phyloP scores from a whole-genome alignment of 2,113 vertebrate species.

The Takifugu bimaculatus region DNA sequence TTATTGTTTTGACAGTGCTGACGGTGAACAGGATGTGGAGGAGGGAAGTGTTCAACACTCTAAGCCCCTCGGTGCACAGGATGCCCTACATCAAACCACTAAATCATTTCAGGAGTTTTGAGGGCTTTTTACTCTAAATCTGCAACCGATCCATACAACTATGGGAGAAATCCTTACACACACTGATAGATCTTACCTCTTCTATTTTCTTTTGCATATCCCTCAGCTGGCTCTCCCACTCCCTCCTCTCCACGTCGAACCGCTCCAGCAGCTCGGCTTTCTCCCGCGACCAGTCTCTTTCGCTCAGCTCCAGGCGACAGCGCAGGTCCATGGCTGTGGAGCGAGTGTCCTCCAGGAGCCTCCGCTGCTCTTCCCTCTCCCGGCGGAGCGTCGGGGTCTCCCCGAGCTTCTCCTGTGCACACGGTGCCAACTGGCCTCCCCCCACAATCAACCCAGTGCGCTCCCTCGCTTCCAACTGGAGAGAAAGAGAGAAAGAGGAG shows the following conservation, averaged over 20 bases:
- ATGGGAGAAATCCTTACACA: conserved; percentile 4
- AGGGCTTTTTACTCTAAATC: neutral
- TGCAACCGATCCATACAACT: neutral
- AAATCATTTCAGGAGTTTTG: neutral
- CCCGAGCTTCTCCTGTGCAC: conserved; percentile 8
- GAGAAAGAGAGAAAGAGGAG: conserved; percentile 14
- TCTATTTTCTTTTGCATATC: conserved; percentile 97
- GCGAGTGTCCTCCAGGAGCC: conserved; percentile 71
- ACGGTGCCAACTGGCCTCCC: conserved; percentile 47
- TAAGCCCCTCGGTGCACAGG: neutral
- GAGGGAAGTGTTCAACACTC: conserved; percentile 22
- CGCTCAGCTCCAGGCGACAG: conserved; percentile 81
- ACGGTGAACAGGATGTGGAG: conserved; percentile 46
- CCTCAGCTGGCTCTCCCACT: conserved; percentile 95
- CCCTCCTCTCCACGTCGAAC: conserved; percentile 90
- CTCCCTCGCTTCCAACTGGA: conserved; percentile 71
- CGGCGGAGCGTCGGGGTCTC: conserved; percentile 51
- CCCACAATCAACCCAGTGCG: conserved; percentile 44
- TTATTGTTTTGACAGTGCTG: conserved; percentile 50
- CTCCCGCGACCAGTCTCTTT: conserved; percentile 85
- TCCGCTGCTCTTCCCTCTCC: conserved; percentile 76
- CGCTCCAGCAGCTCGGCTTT: conserved; percentile 89
- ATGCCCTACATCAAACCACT: neutral
- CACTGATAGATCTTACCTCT: conserved; percentile 75
- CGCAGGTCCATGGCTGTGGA: conserved; percentile 83